Conservation (phyloP, 2,113 vertebrate genomes). For the Eretmochelys imbricata region DNA sequence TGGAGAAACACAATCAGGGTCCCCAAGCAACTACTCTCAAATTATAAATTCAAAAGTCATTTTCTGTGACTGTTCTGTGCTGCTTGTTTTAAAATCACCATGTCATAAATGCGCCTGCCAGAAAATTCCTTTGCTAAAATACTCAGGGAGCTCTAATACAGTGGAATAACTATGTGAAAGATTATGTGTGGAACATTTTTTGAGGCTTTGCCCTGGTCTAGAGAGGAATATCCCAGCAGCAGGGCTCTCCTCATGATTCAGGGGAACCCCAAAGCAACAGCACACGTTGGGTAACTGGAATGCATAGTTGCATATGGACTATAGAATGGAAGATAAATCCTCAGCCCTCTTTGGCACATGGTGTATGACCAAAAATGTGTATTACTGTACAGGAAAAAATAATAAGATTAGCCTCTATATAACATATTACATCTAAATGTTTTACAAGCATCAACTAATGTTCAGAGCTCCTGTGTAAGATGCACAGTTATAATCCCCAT, state of each 20-base stretch:
- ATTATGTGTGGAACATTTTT: background rate
- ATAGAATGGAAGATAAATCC: rapidly evolving
- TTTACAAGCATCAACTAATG: background rate
- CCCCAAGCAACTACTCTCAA: background rate
- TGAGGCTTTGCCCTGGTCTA: rapidly evolving
- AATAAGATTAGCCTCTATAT: background rate
- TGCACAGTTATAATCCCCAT: background rate
- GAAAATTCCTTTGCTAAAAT: background rate
- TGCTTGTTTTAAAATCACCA: background rate
- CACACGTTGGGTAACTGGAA: rapidly evolving
- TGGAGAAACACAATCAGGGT: background rate
- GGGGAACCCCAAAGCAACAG: rapidly evolving
- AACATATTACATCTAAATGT: background rate
- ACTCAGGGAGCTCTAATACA: background rate
- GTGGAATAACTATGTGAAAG: background rate
- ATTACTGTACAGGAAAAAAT: background rate
- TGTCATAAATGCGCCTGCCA: background rate
- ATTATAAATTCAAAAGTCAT: background rate
- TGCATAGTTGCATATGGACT: background rate
- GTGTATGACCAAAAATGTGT: rapidly evolving
- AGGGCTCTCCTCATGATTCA: rapidly evolving
- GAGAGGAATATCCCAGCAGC: background rate
- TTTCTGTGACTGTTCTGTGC: background rate
- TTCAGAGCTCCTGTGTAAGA: background rate
- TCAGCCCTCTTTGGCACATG: rapidly evolving